Evolutionary conservation across 2,888 invertebrate genomes (phyloP).

Genomic region (Aleiodes testaceus): DNA sequence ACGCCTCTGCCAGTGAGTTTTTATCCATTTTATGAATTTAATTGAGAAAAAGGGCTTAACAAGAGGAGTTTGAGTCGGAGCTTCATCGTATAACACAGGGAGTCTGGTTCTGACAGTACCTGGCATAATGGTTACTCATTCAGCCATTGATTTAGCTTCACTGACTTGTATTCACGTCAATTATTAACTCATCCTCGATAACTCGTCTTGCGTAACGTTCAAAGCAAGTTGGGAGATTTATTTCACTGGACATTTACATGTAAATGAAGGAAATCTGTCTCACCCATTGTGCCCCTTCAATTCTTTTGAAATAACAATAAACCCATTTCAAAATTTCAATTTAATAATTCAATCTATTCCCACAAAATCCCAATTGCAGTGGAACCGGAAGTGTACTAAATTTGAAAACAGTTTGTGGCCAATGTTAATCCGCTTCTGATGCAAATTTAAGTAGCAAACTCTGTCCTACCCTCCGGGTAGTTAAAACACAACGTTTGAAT

Average conservation of each 20-base stretch:
- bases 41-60: neutral
- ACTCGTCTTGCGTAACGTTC: neutral
- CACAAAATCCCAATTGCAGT: neutral
- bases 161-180: neutral
- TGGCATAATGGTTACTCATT: slow-evolving; percentile 2
- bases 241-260: neutral
- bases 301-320: no score
- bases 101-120: neutral
- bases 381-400: neutral
- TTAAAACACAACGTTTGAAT: neutral
- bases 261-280: no score
- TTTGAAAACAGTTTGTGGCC: slow-evolving; percentile 17
- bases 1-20: slow-evolving; percentile 61
- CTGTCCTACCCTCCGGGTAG: neutral
- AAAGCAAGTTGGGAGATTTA: neutral
- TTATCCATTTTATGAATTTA: slow-evolving; percentile 2
- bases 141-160: slow-evolving; percentile 12
- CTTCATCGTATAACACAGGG: neutral
- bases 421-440: slow-evolving; percentile 41
- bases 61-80: no score
- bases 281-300: no score
- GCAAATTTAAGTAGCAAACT: slow-evolving; percentile 27
- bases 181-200: neutral
- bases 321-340: no score
- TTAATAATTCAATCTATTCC: neutral